Base-by-base conservation (phyloP, 2,113 vertebrate species). In the Odocoileus virginianus region DNA sequence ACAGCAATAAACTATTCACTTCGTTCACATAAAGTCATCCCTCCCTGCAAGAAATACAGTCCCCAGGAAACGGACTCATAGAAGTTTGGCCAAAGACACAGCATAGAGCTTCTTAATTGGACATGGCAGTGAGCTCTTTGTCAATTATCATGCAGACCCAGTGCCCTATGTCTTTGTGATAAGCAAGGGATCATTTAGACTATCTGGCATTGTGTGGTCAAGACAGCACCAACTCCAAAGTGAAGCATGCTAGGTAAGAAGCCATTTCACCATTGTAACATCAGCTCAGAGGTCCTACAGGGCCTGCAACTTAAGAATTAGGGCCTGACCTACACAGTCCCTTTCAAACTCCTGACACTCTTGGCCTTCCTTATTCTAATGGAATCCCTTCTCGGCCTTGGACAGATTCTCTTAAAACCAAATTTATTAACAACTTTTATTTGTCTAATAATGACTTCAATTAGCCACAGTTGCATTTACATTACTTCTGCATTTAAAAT, bases 141-240 rank as follows among this genome's bases (percentile, higher is more conserved):
- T 17, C 23, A 55, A 16, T 28, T 47, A 27, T 40, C n/a, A 16
- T 13, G 33, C 19, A 50, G 43, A 40, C 25, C 11, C 45, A 67
- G 30, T 8, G 8, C 28, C 1, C 23, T 27, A 5, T 79, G 5
- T 16, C 28, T 21, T 0, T 13, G 23, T 30, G 33, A 19, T 30
- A 23, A 55, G 64, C 28, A 54, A 81, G 47, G 40, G 14, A 25
- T 36, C 60, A 28, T 16, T 61, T 11, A 5, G 21, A n/a, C 47
- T 11, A 7, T 7, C 10, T 33, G 47, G 19, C 47, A 13, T 36
- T 85, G 12, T 55, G 47, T 64, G 67, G 25, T 54, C 8, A 45
- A 36, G 15, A 55, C 23, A 55, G 33, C 45, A 55, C 27, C 60
- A 60, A 3, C 0, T 10, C 27, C 78, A 85, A 64, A 85, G 40